phyloP scores from a whole-genome alignment of 2,888 invertebrate species.

The Eugnorisma glareosa region DNA sequence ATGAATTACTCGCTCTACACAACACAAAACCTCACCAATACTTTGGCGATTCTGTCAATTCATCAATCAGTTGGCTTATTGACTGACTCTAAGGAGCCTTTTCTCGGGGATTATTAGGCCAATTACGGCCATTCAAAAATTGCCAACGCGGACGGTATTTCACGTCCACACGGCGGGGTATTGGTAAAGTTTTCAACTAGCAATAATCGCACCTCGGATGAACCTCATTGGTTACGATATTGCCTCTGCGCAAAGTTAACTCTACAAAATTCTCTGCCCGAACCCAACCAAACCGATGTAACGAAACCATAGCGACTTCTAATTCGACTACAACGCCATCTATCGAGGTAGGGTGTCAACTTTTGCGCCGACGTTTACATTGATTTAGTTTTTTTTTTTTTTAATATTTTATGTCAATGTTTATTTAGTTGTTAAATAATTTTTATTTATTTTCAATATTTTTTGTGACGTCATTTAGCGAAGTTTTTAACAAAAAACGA shows the following conservation, averaged over 20 bases:
- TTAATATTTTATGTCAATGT: not conserved
- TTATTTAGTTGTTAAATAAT: not conserved
- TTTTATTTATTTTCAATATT: not conserved
- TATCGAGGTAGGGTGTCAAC: slow-evolving; percentile 63
- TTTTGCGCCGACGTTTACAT: not conserved
- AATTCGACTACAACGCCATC: slow-evolving; percentile 77
- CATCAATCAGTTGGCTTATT: too few species aligned
- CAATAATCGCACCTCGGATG: slow-evolving; percentile 97
- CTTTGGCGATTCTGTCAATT: too few species aligned
- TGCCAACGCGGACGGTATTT: slow-evolving; percentile 89
- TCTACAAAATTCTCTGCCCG: not conserved
- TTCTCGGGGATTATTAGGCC: slow-evolving; percentile 69
- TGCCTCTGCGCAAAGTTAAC: slow-evolving; percentile 97
- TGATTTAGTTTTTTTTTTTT: too few species aligned
- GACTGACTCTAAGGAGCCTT: not conserved
- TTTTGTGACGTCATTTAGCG: slow-evolving; percentile 23
- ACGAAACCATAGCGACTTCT: slow-evolving; percentile 76
- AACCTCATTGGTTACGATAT: slow-evolving; percentile 98
- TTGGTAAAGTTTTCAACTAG: slow-evolving; percentile 97
- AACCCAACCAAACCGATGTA: slow-evolving; percentile 46
- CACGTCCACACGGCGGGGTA: slow-evolving; percentile 89
- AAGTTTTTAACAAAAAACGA: not conserved
- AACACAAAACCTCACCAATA: too few species aligned
- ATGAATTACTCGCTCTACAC: too few species aligned
- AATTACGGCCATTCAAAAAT: slow-evolving; percentile 84